These are phyloP conservation scores for Macroglossus sobrinus DNA, from an alignment of 2,113 vertebrate genomes.

Conservation along the genomic window DNA sequence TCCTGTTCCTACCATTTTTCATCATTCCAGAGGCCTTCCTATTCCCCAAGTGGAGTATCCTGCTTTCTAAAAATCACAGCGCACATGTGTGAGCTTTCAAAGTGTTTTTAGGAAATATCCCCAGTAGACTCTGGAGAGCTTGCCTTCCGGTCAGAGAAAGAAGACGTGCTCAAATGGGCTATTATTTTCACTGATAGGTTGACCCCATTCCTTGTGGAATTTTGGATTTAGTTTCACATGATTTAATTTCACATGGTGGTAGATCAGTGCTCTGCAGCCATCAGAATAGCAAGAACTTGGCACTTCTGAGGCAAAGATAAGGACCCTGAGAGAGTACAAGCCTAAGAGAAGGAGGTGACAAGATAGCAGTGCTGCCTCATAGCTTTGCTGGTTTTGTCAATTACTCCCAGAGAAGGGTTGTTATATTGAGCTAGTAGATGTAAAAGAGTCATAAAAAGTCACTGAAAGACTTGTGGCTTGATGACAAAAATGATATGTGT, in stretches of 20 bases:
- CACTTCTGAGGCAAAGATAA: neutral
- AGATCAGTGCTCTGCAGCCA: slow-evolving; percentile 16
- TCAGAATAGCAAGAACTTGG: neutral
- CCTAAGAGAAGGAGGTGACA: neutral
- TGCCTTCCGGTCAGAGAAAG: slow-evolving; percentile 72
- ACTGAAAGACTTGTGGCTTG: neutral
- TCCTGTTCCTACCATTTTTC: neutral
- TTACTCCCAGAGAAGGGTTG: neutral
- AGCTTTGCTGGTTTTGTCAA: neutral
- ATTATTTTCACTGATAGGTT: slow-evolving; percentile 70
- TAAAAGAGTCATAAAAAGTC: neutral
- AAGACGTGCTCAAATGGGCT: slow-evolving; percentile 54
- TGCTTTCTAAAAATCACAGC: slow-evolving; percentile 64
- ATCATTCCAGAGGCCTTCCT: neutral
- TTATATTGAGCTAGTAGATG: neutral
- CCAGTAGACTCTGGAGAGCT: slow-evolving; percentile 49
- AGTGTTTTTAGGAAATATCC: slow-evolving; percentile 52
- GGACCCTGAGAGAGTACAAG: neutral
- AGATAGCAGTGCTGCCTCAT: neutral
- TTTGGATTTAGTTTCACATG: slow-evolving; percentile 62
- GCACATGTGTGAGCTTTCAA: slow-evolving; percentile 66
- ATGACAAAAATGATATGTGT: neutral
- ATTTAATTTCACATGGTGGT: slow-evolving; percentile 43
- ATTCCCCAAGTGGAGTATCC: slow-evolving; percentile 44
- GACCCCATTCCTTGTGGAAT: slow-evolving; percentile 71